Conservation (phyloP, 2,797 vertebrate species). For the Nyctibius grandis region DNA sequence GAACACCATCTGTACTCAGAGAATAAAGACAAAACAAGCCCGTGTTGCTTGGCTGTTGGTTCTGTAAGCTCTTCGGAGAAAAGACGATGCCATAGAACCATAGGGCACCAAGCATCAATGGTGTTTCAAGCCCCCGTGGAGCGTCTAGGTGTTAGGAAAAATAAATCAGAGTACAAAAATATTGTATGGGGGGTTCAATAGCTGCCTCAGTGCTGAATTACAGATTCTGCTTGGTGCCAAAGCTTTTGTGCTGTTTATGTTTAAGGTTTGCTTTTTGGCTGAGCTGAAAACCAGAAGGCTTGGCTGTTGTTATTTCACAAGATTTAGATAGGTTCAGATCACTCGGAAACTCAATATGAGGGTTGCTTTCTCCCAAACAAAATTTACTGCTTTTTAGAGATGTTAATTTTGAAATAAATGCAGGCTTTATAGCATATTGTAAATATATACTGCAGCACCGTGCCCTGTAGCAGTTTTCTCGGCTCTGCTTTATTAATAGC, state of each 20-base stretch:
- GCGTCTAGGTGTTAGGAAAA: background rate
- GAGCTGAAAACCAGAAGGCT: constrained; percentile 8
- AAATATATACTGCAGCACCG: background rate
- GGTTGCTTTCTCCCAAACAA: background rate
- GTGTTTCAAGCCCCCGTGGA: background rate
- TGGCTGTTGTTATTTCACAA: background rate
- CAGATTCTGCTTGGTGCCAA: background rate
- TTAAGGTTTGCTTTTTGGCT: constrained; percentile 18
- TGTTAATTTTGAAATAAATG: background rate
- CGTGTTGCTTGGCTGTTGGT: background rate
- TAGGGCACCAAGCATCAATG: background rate
- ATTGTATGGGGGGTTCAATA: background rate
- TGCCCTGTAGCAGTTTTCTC: background rate
- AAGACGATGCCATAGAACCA: background rate
- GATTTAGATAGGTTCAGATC: background rate
- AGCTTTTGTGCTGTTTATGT: background rate
- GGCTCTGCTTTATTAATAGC: background rate
- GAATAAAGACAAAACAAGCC: constrained; percentile 37
- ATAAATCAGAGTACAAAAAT: background rate
- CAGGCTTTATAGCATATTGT: background rate
- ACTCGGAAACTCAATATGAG: background rate
- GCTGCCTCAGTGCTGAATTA: background rate
- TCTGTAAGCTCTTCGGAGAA: background rate
- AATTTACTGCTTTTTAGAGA: background rate
- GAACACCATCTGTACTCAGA: background rate